Evolutionary conservation across 2,113 vertebrate species (phyloP).

Genomic region (Micronycteris hirsuta): DNA sequence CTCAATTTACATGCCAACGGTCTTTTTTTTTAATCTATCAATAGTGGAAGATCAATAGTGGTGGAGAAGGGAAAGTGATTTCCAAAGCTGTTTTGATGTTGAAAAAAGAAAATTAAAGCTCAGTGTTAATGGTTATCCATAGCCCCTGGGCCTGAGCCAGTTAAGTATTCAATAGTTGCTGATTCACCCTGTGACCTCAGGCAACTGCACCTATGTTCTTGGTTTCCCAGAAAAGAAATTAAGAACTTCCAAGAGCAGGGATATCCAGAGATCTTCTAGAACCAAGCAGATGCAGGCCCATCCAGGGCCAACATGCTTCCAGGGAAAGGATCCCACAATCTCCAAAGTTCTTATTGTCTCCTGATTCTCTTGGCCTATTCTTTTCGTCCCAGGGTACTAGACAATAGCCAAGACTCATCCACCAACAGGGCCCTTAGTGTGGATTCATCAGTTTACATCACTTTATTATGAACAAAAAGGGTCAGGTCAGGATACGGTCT

Average conservation of each 20-base stretch:
- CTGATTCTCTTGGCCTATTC: background rate
- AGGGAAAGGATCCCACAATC: background rate
- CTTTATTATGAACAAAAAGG: background rate
- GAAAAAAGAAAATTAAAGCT: background rate
- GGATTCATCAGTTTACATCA: background rate
- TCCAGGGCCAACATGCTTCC: background rate
- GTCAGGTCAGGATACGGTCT: constrained; percentile 60
- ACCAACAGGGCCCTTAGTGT: constrained; percentile 26
- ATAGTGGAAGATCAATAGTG: constrained; percentile 62
- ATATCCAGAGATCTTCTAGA: background rate
- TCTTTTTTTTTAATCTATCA: constrained; percentile 27
- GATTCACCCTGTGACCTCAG: background rate
- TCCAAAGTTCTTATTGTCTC: background rate
- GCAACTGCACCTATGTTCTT: background rate
- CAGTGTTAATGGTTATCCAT: background rate
- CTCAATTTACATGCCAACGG: constrained; percentile 63
- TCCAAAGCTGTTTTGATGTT: constrained; percentile 29
- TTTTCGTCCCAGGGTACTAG: background rate
- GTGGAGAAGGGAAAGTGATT: constrained; percentile 39
- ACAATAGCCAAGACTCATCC: constrained; percentile 18
- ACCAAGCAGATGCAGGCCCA: background rate
- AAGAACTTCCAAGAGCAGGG: background rate
- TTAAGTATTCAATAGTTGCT: background rate
- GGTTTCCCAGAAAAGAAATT: background rate
- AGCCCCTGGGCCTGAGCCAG: background rate